Base-by-base conservation (phyloP, 2,797 vertebrate genomes). In the Rhinoraja longicauda region DNA sequence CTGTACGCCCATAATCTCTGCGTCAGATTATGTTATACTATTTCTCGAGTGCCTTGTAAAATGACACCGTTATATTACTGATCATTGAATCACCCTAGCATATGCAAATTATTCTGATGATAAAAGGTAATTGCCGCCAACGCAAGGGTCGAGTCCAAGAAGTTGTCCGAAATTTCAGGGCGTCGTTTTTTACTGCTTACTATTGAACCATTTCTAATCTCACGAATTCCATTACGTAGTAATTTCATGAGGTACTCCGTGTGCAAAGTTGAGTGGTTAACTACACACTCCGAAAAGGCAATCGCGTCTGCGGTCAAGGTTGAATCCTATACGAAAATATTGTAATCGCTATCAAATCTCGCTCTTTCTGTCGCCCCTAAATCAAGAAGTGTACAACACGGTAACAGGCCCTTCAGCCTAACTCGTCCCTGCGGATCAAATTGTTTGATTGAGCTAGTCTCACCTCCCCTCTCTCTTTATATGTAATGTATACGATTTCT, bases 1-100 rank as follows among this genome's bases (percentile, higher is more conserved):
- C 67, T 53, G 70, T 73, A 39, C 90, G 64, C 90, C 90, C 90
- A 92, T 90, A 15, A 39, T 53, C 36, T 91, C 36, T 91, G 90
- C 90, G 90, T 92, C 90, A 92, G 90, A 45, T 45, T 29, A 24
- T 45, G 36, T 29, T 53, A 78, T 26, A 45, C 90, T 24, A 73
- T 73, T 92, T 53, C 90, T 92, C 90, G 2, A 53, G 10, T 92
- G 90, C 24, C 36, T 73, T 29, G 12, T 73, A 72, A 72, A 73
- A 53, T 62, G 84, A 88, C 8, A 67, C 67, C 4, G 64, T 29
- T 73, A 36, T 90, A 7, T 90, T 21, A 32, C 24, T 2, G 64
- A 86, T 70, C 64, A 67, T 67, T 24, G 21, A 1, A 53, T 39
- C 26, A 70, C 32, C 39, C 10, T 39, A 72, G n/a, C 19, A 72